Base-by-base conservation (phyloP, 2,113 vertebrate genomes). In the Rhinolophus sinicus region DNA sequence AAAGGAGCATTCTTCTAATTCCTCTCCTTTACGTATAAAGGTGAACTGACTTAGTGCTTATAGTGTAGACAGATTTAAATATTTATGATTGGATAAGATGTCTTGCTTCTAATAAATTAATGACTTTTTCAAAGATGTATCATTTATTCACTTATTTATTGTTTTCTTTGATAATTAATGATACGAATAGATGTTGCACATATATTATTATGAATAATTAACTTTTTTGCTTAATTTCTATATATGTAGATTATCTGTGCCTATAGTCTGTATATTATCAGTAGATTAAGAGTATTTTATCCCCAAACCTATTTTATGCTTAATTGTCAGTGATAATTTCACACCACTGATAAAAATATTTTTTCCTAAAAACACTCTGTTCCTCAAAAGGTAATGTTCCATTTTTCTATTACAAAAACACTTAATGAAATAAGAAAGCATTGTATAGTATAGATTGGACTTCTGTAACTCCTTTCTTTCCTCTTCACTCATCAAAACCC, bases 1-100 rank as follows among this genome's bases (percentile, higher is more conserved):
- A 95, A 82, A 95, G 88, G 77, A 30, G 52, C 50, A 93, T 90
- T 91, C 47, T 90, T 92, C 18, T 84, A 58, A n/a, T 86, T 95
- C 52, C 69, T 47, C 28, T 88, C 18, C 50, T 38, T 94, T 84
- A 87, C 54, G 65, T 86, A 52, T 70, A 94, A 94, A 95, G 22
- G n/a, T 67, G 24, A 94, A 62, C 28, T 65, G 40, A 77, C 26
- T 93, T 64, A 92, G 64, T 96, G 16, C 91, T 92, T 33, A 4
- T 83, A 76, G 28, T 75, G 11, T 83, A 60, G 67, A 78, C 35
- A 94, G 54, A 50, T 84, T 90, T 91, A 91, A 70, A 80, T 73
- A 86, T 94, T 83, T 95, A 35, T 72, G 21, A 92, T 54, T 89
- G 69, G 26, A 40, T 97, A 88, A 86, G 30, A 35, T 73, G 84